phyloP scores from a whole-genome alignment of 2,888 invertebrate genomes.

The Uloborus plumipes region DNA sequence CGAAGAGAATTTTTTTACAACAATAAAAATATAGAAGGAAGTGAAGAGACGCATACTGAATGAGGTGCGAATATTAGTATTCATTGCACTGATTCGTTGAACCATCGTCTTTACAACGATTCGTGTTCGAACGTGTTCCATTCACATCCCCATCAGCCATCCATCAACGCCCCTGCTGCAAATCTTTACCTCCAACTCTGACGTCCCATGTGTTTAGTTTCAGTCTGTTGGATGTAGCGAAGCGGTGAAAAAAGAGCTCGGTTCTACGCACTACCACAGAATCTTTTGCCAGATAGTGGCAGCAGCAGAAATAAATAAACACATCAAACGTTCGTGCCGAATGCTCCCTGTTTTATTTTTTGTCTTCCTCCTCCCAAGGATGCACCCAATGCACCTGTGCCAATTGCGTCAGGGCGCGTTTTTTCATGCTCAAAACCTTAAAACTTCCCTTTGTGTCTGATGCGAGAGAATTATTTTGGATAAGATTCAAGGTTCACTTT shows the following conservation, averaged over 20 bases:
- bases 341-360: conserved; percentile 2
- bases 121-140: conserved; percentile 5
- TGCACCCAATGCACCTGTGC: conserved; percentile 59
- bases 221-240: conserved; percentile 17
- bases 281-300: conserved; percentile 11
- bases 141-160: conserved; percentile 30
- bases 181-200: conserved; percentile 24
- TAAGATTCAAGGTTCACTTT: conserved; percentile 21
- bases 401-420: conserved; percentile 53
- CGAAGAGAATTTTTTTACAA: no score
- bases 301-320: conserved; percentile 32
- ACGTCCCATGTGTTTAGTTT: conserved; percentile 20
- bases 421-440: conserved; percentile 22
- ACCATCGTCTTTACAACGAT: no score
- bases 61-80: no score
- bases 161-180: conserved; percentile 45
- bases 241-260: conserved; percentile 3
- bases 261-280: conserved; percentile 3
- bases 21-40: no score
- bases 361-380: conserved; percentile 27
- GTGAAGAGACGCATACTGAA: no score
- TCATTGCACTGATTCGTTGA: no score
- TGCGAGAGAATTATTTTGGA: conserved; percentile 21
- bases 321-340: conserved; percentile 43
- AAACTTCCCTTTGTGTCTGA: conserved; percentile 41